These are phyloP conservation scores for Phyllostomus hastatus DNA, from an alignment of 2,113 vertebrate species.

Conservation along the genomic window DNA sequence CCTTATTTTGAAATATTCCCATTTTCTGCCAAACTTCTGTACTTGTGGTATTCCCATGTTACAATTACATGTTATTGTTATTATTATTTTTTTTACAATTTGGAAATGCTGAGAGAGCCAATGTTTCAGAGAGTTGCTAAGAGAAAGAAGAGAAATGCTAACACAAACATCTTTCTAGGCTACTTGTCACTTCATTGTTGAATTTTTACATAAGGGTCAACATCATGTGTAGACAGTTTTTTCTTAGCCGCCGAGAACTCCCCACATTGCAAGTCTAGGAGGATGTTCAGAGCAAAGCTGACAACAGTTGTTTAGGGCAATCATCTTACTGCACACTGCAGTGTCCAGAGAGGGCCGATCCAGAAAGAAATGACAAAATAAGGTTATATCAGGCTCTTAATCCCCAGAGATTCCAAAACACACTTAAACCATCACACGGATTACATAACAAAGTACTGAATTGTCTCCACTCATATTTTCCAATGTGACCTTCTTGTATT, in stretches of 20 bases:
- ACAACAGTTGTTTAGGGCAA: neutral
- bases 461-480: slow-evolving; percentile 30
- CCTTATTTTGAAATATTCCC: slow-evolving; percentile 74
- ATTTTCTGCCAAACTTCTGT: slow-evolving; percentile 76
- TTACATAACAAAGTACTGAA: slow-evolving; percentile 38
- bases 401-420: slow-evolving; percentile 27
- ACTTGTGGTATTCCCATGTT: slow-evolving; percentile 68
- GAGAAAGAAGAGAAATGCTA: neutral
- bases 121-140: slow-evolving; percentile 2
- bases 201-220: neutral
- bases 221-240: neutral
- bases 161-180: neutral
- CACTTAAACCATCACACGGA: slow-evolving; percentile 6
- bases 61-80: slow-evolving; percentile 64
- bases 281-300: neutral
- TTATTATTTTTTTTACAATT: slow-evolving; percentile 52
- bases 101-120: slow-evolving; percentile 66
- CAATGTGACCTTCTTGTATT: neutral
- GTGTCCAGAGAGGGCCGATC: neutral
- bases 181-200: neutral
- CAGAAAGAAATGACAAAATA: slow-evolving; percentile 51
- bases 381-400: slow-evolving; percentile 41
- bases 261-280: neutral
- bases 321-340: neutral
- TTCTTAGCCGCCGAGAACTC: neutral